Conservation (phyloP, 1,140 invertebrate species). For the Diabrotica virgifera region DNA sequence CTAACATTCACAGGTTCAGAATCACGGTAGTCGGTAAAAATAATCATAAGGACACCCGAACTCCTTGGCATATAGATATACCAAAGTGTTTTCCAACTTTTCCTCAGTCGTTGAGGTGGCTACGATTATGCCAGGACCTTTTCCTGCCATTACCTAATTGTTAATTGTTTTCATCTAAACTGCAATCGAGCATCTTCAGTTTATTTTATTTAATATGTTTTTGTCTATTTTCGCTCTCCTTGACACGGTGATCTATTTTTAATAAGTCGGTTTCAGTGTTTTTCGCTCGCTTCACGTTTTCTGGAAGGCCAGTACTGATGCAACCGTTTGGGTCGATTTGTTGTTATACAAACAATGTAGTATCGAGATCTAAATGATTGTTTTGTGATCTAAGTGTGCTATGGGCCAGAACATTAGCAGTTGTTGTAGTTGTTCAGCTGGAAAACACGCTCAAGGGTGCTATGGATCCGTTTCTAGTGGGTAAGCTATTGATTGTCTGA, state of each 20-base stretch:
- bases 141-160: too few species aligned
- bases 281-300: not conserved
- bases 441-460: constrained; percentile 28
- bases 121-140: constrained; percentile 19
- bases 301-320: not conserved
- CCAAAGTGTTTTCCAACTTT: constrained; percentile 12
- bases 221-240: not conserved
- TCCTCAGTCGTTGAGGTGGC: constrained; percentile 29
- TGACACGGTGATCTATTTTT: not conserved
- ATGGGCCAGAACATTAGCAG: constrained; percentile 38
- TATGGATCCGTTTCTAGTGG: constrained; percentile 27
- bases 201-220: not conserved
- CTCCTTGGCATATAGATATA: not conserved
- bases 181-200: not conserved
- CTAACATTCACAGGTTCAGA: constrained; percentile 6
- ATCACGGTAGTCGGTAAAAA: constrained; percentile 15
- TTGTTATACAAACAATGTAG: not conserved
- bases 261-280: not conserved
- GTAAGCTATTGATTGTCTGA: constrained; percentile 11
- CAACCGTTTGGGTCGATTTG: not conserved
- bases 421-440: constrained; percentile 35
- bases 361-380: not conserved
- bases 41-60: constrained; percentile 6
- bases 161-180: constrained; percentile 6
- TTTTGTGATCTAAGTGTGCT: constrained; percentile 10